These are phyloP conservation scores for Lithobius niger DNA, from an alignment of 1,140 invertebrate genomes.

Conservation along the genomic window DNA sequence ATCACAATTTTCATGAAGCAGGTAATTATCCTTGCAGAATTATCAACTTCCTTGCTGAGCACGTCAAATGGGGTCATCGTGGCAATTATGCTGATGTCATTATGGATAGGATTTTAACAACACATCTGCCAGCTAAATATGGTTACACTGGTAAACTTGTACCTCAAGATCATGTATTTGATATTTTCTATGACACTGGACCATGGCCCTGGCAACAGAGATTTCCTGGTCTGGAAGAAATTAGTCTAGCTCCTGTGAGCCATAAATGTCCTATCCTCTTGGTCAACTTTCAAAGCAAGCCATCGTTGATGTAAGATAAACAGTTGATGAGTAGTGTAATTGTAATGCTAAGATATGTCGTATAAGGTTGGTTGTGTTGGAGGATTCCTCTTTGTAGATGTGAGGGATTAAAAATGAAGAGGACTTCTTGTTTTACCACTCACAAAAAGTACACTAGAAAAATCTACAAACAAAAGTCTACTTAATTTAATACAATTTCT, in stretches of 20 bases:
- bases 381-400: too few species aligned
- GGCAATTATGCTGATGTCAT: slow-evolving; percentile 4
- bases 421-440: too few species aligned
- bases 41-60: background rate
- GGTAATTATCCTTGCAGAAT: slow-evolving; percentile 2
- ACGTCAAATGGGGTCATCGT: background rate
- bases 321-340: too few species aligned
- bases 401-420: too few species aligned
- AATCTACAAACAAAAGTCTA: too few species aligned
- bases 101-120: background rate
- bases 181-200: slow-evolving; percentile 1
- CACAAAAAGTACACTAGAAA: too few species aligned
- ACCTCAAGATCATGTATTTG: background rate
- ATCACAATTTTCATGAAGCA: too few species aligned
- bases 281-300: background rate
- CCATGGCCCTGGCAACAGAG: background rate
- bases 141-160: background rate
- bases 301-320: background rate
- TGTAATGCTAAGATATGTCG: too few species aligned
- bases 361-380: too few species aligned
- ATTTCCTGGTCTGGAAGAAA: background rate
- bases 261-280: background rate
- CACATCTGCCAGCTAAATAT: slow-evolving; percentile 4
- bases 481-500: too few species aligned
- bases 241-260: background rate